Evolutionary conservation across 1,140 invertebrate genomes (phyloP).

Genomic region (Colletes latitarsis): DNA sequence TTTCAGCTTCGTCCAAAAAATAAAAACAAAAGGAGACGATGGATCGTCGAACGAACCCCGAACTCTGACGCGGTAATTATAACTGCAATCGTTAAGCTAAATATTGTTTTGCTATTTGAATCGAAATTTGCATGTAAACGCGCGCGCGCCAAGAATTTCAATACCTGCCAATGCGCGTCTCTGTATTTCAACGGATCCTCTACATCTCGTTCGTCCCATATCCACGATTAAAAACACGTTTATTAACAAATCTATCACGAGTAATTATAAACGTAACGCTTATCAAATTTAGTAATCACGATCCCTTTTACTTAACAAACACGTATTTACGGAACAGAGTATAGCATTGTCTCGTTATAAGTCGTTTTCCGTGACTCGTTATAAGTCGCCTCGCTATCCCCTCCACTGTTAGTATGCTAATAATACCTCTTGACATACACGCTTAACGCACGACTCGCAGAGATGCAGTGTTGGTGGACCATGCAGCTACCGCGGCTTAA

Average conservation of each 20-base stretch:
- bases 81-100: not conserved
- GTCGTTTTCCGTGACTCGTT: too few species aligned
- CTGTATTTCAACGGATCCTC: not conserved
- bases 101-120: not conserved
- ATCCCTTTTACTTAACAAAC: too few species aligned
- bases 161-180: not conserved
- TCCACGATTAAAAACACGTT: not conserved
- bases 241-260: not conserved
- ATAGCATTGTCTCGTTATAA: too few species aligned
- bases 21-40: too few species aligned
- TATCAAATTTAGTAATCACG: not conserved
- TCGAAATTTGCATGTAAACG: slow-evolving; percentile 1
- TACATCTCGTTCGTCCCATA: not conserved
- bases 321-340: too few species aligned
- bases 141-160: not conserved
- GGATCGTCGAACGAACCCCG: not conserved
- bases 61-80: not conserved
- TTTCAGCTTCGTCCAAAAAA: too few species aligned
- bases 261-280: not conserved
- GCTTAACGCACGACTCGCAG: too few species aligned
- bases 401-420: too few species aligned
- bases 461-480: too few species aligned
- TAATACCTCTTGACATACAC: too few species aligned
- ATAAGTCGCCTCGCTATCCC: too few species aligned
- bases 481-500: too few species aligned